These are phyloP conservation scores for Pseudomugil tenellus DNA, from an alignment of 2,797 vertebrate genomes.

Conservation along the genomic window DNA sequence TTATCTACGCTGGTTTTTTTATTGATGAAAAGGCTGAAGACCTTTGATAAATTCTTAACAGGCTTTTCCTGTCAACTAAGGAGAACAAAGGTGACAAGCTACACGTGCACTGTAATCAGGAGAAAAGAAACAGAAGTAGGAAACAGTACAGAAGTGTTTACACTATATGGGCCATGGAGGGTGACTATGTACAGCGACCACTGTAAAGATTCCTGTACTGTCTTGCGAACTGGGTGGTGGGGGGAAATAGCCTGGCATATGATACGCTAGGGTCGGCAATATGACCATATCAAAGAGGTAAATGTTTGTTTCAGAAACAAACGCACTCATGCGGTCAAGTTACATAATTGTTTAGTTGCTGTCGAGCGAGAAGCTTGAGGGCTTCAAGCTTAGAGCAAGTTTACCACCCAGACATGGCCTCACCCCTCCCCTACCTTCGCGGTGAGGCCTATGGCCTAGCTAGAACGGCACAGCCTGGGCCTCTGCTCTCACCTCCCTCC, in stretches of 20 bases:
- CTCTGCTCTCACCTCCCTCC: slow-evolving; percentile 68
- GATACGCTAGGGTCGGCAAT: slow-evolving; percentile 7
- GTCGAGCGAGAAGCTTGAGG: slow-evolving; percentile 36
- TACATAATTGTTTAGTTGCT: slow-evolving; percentile 52
- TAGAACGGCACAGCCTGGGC: slow-evolving; percentile 78
- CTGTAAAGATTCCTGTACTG: slow-evolving; percentile 26
- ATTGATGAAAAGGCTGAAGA: slow-evolving; percentile 17
- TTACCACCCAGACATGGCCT: slow-evolving; percentile 71
- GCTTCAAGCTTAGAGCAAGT: slow-evolving; percentile 57
- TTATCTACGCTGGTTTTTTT: slow-evolving; percentile 16
- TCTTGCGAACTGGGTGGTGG: slow-evolving; percentile 3
- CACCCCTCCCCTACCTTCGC: slow-evolving; percentile 65
- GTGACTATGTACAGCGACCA: slow-evolving; percentile 37
- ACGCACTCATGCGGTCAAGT: slow-evolving; percentile 35
- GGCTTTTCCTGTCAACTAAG: slow-evolving; percentile 43
- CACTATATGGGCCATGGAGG: slow-evolving; percentile 4
- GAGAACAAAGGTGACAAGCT: slow-evolving; percentile 64
- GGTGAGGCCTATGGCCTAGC: slow-evolving; percentile 78
- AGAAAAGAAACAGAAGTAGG: slow-evolving; percentile 31
- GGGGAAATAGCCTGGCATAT: slow-evolving; percentile 16
- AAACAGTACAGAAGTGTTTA: slow-evolving; percentile 27
- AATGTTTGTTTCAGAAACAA: slow-evolving; percentile 39
- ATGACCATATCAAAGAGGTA: slow-evolving; percentile 5
- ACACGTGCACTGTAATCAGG: slow-evolving; percentile 37
- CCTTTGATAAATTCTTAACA: slow-evolving; percentile 27